Conservation (phyloP, 2,888 invertebrate species). For the Nowickia ferox region DNA sequence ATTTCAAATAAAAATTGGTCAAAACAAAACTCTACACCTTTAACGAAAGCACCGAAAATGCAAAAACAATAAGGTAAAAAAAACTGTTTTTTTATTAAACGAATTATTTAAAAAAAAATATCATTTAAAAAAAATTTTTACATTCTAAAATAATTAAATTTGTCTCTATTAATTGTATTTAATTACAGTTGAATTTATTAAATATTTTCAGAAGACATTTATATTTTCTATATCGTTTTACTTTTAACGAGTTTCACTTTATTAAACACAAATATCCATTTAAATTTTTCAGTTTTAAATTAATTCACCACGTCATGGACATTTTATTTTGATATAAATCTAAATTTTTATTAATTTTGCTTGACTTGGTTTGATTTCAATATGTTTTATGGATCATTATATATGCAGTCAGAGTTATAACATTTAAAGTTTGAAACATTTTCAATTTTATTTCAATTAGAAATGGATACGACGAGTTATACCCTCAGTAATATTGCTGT, state of each 20-base stretch:
- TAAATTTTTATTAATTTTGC: not conserved
- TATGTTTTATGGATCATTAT: too few relatives aligned
- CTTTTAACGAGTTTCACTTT: not conserved
- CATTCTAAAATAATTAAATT: conserved; percentile 58
- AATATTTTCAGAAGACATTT: conserved; percentile 45
- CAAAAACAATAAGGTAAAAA: conserved; percentile 69
- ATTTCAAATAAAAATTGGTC: conserved; percentile 61
- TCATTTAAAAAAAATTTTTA: conserved; percentile 61
- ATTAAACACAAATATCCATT: not conserved
- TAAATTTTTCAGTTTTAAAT: not conserved
- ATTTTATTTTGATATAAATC: not conserved
- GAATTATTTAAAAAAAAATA: conserved; percentile 49
- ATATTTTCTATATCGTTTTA: not conserved
- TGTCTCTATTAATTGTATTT: conserved; percentile 58
- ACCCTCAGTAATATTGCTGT: too few relatives aligned
- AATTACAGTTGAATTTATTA: conserved; percentile 56
- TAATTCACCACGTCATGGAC: not conserved
- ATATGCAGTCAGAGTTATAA: too few relatives aligned
- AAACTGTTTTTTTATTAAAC: conserved; percentile 56
- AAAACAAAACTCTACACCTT: conserved; percentile 65
- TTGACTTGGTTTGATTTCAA: too few relatives aligned
- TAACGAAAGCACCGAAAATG: conserved; percentile 69
- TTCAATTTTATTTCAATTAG: too few relatives aligned
- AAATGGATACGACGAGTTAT: too few relatives aligned
- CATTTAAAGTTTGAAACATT: too few relatives aligned